Conservation (phyloP, 53 echinoderm and acorn worm species). For the Patiria pectinifera region DNA sequence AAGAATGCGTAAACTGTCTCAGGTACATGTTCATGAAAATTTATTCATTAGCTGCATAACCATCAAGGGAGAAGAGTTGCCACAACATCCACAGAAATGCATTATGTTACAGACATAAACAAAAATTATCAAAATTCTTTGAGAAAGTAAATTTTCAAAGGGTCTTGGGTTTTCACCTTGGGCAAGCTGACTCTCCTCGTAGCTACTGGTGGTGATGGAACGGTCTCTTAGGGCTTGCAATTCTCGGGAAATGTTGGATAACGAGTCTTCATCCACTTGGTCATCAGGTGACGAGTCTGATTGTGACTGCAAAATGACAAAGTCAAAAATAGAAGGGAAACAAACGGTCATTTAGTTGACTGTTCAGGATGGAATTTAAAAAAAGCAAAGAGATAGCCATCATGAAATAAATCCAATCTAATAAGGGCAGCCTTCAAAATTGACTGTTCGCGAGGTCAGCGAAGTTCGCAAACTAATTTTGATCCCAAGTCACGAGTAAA, state of each 20-base stretch:
- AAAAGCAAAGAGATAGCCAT: background rate
- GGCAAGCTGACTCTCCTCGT: conserved; percentile 94
- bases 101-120: background rate
- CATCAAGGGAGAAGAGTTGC: too few relatives aligned
- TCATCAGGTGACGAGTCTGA: conserved; percentile 90
- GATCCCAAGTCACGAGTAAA: too few relatives aligned
- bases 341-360: background rate
- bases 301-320: conserved; percentile 44
- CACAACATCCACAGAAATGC: too few relatives aligned
- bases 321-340: background rate
- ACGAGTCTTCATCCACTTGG: conserved; percentile 86
- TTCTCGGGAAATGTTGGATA: conserved; percentile 93
- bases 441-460: too few relatives aligned
- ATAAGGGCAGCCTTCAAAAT: too few relatives aligned
- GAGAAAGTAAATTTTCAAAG: background rate
- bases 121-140: background rate
- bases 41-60: too few relatives aligned
- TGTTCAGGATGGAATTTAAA: background rate
- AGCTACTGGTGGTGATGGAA: conserved; percentile 94
- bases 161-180: conserved; percentile 73
- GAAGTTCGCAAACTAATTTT: too few relatives aligned
- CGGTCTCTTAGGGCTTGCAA: conserved; percentile 87
- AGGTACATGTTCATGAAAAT: too few relatives aligned
- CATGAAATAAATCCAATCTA: too few relatives aligned
- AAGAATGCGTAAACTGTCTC: too few relatives aligned